Percentiles rank a stretch among this genome's conserved stretches.
Evolutionary conservation across 2,113 vertebrate genomes (phyloP).

Genomic region (Aptenodytes patagonicus): DNA sequence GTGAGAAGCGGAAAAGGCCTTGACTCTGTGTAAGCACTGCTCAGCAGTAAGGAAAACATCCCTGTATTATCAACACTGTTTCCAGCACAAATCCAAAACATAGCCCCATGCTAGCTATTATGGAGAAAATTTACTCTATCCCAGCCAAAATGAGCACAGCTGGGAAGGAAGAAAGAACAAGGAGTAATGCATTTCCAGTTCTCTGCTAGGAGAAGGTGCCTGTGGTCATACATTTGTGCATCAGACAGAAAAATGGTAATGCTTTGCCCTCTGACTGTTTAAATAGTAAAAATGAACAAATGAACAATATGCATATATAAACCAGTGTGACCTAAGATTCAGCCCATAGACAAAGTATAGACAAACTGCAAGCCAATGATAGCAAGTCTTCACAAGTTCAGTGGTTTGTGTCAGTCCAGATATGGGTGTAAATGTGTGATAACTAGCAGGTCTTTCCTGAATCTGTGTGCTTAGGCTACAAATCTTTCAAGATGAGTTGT

Average conservation of each 20-base stretch:
- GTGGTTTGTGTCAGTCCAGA: neutral
- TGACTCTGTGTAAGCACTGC: no score
- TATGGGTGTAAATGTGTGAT: neutral
- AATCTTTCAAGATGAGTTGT: neutral
- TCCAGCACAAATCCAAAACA: no score
- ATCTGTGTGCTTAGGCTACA: neutral
- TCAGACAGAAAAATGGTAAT: neutral
- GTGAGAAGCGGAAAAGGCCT: no score
- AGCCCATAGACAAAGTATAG: neutral
- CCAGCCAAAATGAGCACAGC: no score
- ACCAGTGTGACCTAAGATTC: neutral
- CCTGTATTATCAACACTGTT: no score
- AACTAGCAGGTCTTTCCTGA: neutral
- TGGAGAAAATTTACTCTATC: no score
- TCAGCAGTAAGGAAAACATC: no score
- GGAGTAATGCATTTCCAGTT: neutral
- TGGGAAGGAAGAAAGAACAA: neutral
- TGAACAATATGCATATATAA: neutral
- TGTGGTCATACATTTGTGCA: neutral
- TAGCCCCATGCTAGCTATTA: no score
- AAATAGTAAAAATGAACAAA: neutral
- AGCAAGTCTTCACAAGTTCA: neutral
- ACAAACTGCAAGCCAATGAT: neutral
- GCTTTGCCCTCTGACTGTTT: neutral
- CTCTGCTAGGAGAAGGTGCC: neutral